Evolutionary conservation across 1,140 invertebrate genomes (phyloP), one percentile per base, ranked within the genome.

Genomic region (Solenopsis invicta): DNA sequence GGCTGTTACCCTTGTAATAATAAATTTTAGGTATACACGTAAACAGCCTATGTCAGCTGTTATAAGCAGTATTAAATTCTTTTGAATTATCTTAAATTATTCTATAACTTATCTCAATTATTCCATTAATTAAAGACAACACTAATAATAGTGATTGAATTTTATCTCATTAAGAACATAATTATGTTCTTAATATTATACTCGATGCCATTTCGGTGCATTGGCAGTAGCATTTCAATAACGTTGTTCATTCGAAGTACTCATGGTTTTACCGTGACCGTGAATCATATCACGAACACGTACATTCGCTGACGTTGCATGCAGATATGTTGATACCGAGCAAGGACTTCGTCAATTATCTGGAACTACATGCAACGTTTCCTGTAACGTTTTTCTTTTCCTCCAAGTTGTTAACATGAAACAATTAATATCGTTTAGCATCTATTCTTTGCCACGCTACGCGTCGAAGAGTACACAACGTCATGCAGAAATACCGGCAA

Each of bases 211-310:
- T 37, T 56, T 4, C 29, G 37, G 12, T 24, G 21, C 13, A 45
- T 21, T 48, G 59, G n/a, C 18, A 54, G 29, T 24, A n/a, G n/a
- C 10, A 29, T 82, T 71, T 45, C 29, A 12, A 77, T 12, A 59
- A 24, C 62, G 24, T 69, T 81, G 69, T 71, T 34, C 29, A 37
- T 13, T 76, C 66, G 12, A 75, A 78, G 52, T 75, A 87, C 61
- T 90, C 85, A 69, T 87, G 74, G 90, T 90, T 88, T 90, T 82
- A 77, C 75, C 88, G 50, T 90, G 86, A 86, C 76, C 88, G 77
- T 90, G 89, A 90, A 90, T 90, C 89, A 90, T 56, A 37, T 50
- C 59, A 29, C 29, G 48, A 61, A 50, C 45, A 56, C 48, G 29
- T 52, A 24, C 52, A 24, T 4, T 62, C 62, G 24, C 12, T 67